Percentiles rank a stretch among this genome's conserved stretches.
These are phyloP conservation scores for Leptobrachium ailaonicum DNA, from an alignment of 2,113 vertebrate genomes.

Conservation along the genomic window DNA sequence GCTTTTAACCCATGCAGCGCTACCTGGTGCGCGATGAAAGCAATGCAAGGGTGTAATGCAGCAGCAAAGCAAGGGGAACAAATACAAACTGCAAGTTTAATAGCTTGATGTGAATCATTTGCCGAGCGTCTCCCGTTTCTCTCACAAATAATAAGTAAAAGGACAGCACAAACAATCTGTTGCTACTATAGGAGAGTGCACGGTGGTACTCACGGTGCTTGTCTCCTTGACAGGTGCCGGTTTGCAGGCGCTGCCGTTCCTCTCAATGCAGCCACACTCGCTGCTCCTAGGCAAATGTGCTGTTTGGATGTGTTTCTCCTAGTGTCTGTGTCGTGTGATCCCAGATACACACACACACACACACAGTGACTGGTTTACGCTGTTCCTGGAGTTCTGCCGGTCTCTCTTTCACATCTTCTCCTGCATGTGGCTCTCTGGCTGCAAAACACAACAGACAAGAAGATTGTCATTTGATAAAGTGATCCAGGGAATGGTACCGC, in stretches of 20 bases:
- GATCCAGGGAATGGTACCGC: conserved; percentile 49
- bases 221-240: not conserved
- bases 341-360: conserved; percentile 49
- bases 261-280: conserved; percentile 66
- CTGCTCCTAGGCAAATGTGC: conserved; percentile 57
- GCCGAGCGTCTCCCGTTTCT: no score
- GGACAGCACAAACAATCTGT: no score
- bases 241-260: conserved; percentile 57
- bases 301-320: conserved; percentile 71
- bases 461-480: conserved; percentile 73
- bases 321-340: conserved; percentile 64
- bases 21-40: not conserved
- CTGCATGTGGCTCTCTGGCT: conserved; percentile 54
- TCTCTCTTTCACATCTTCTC: conserved; percentile 69
- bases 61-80: no score
- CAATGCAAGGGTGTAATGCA: no score
- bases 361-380: conserved; percentile 55
- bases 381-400: conserved; percentile 60
- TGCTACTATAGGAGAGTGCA: no score
- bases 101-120: no score
- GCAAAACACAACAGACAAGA: conserved; percentile 77
- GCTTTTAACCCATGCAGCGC: not conserved
- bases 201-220: not conserved
- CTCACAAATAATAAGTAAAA: no score
- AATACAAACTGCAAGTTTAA: no score